phyloP scores from a whole-genome alignment of 2,888 invertebrate species.

The Tupiocoris notatus region DNA sequence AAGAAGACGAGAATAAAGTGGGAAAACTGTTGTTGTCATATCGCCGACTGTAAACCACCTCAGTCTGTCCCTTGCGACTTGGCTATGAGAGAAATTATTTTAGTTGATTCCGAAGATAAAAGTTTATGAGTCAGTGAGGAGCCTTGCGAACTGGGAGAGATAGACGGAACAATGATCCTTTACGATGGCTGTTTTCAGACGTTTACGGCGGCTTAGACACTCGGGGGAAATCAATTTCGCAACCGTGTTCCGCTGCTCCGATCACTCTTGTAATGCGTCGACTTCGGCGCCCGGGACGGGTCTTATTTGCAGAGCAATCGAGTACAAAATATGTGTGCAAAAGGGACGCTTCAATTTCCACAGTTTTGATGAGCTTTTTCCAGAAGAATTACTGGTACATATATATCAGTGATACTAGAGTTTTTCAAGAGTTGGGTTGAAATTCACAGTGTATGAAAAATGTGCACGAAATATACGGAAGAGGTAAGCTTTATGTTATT shows the following conservation, averaged over 20 bases:
- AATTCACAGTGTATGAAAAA: too few species aligned
- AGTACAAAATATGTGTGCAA: too few species aligned
- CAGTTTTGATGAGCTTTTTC: too few species aligned
- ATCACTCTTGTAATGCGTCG: not conserved
- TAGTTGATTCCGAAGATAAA: constrained; percentile 3
- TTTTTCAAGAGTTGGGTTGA: too few species aligned
- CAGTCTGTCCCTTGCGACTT: not conserved
- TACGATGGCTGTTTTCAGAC: constrained; percentile 10
- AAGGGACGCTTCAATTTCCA: too few species aligned
- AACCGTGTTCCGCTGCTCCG: not conserved
- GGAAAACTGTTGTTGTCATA: not conserved
- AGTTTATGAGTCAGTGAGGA: not conserved
- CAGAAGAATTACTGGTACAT: not conserved
- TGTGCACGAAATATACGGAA: too few species aligned
- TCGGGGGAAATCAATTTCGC: constrained; percentile 22
- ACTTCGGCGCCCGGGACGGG: not conserved
- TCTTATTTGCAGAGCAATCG: too few species aligned
- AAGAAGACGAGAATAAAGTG: not conserved
- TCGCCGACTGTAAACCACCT: not conserved
- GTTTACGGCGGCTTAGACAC: constrained; percentile 12
- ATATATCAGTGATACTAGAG: not conserved
- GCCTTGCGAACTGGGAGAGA: not conserved
- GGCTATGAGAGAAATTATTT: not conserved
- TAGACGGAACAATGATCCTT: not conserved
- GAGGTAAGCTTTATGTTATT: too few species aligned